Percentiles rank a stretch among this genome's conserved stretches.
Evolutionary conservation across 2,113 vertebrate species (phyloP).

Genomic region (Pica pica): DNA sequence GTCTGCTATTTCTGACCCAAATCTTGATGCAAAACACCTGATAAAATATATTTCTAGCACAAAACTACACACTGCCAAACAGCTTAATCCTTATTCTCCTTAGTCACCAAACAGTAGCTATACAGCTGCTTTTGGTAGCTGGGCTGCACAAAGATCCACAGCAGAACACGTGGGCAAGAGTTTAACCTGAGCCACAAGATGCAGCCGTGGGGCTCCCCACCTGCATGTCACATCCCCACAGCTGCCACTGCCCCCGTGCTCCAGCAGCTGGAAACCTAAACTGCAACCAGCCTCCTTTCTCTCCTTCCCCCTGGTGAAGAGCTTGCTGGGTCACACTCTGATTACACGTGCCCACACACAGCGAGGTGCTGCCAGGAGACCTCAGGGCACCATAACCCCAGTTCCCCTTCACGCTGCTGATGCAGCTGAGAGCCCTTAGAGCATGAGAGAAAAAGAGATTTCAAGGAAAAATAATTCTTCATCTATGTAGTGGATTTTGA

Average conservation of each 20-base stretch:
- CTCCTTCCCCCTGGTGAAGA: rapidly evolving
- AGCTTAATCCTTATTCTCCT: not conserved
- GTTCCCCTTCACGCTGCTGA: not conserved
- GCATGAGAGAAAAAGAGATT: not conserved
- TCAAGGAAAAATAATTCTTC: not conserved
- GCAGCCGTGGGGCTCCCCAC: not conserved
- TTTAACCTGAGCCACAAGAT: not conserved
- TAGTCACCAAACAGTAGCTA: not conserved
- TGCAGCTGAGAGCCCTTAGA: no score
- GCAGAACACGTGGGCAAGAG: not conserved
- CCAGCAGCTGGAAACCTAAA: not conserved
- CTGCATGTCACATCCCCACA: not conserved
- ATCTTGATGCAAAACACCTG: not conserved
- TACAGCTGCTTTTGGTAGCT: not conserved
- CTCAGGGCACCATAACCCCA: not conserved
- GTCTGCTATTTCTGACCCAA: not conserved
- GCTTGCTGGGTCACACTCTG: not conserved
- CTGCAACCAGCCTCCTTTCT: not conserved
- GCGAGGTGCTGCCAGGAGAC: not conserved
- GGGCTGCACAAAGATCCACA: not conserved
- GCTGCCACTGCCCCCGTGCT: not conserved
- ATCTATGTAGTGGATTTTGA: not conserved
- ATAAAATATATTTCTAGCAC: not conserved
- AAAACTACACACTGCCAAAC: not conserved
- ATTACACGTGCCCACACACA: not conserved